Evolutionary conservation across 2,888 invertebrate genomes (phyloP), one percentile per base, ranked within the genome.

Genomic region (Camptogramma bilineatum): DNA sequence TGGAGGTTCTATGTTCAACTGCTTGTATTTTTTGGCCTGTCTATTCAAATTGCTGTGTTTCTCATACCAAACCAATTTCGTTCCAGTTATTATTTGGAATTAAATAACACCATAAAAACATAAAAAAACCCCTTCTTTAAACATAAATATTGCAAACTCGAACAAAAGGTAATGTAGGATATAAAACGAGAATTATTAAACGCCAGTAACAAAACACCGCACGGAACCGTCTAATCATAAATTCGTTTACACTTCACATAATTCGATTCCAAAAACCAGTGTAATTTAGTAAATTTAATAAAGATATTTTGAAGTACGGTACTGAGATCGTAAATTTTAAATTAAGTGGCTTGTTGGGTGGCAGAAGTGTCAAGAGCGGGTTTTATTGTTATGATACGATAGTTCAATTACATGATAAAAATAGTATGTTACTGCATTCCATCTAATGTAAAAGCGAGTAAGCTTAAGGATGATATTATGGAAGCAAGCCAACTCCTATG

Each of bases 301-400:
- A 69, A 61, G 65, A 67, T 64, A 66, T 71, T 62, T 28, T 66
- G 57, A 67, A 64, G 64, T 71, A 62, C 52, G 59, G 67, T 66
- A 59, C 58, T 66, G 72, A 68, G 55, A 69, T 46, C 63, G 69
- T 75, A 72, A 70, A 71, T 73, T 70, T 67, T 47, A 64, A 64
- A 52, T 69, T 70, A 57, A 62, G 52, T 62, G 61, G 53, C 60
- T 50, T 16, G 34, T 52, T 74, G 79, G 77, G 81, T 74, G 81
- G 80, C 58, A 66, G 55, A 34, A 34, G 62, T 67, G 59, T 62
- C 60, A 66, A 60, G 64, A 66, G 28, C 42, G 28, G 31, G 52
- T 63, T 53, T 66, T 66, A 66, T 61, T 60, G 42, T 60, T 17
- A 52, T 52, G 18, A n/a, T 18, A 10, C 8, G 24, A 50, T 53